These are phyloP conservation scores for Bombus cullumanus DNA, from an alignment of 1,140 invertebrate species.

Conservation along the genomic window DNA sequence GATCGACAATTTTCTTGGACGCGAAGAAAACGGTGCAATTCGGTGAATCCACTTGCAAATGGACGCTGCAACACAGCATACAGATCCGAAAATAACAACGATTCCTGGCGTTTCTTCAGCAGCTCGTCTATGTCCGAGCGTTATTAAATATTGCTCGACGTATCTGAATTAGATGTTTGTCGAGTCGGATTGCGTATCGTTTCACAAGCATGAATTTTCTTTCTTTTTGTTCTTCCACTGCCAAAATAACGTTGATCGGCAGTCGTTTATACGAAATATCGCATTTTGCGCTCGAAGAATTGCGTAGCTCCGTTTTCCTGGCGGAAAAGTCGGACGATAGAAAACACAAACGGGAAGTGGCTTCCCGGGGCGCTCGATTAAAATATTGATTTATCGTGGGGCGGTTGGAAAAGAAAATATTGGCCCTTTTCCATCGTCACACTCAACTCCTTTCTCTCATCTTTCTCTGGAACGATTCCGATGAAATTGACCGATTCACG, in stretches of 20 bases:
- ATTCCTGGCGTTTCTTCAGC: slow-evolving; percentile 45
- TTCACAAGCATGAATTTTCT: slow-evolving; percentile 12
- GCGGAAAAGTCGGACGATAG: not conserved
- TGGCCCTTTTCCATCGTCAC: not conserved
- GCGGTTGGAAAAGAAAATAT: slow-evolving; percentile 14
- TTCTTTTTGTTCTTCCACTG: not conserved
- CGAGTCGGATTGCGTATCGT: not conserved
- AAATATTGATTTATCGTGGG: slow-evolving; percentile 28
- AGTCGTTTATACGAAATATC: not conserved
- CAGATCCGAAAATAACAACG: slow-evolving; percentile 40
- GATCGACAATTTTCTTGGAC: slow-evolving; percentile 7
- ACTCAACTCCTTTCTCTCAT: not conserved
- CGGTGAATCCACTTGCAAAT: slow-evolving; percentile 3
- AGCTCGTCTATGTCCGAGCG: slow-evolving; percentile 12
- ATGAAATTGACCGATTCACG: slow-evolving; percentile 15
- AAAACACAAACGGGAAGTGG: not conserved
- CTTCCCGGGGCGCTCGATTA: not conserved
- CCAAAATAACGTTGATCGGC: not conserved
- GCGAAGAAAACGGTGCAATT: not conserved
- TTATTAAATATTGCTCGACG: slow-evolving; percentile 46
- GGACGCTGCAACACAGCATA: slow-evolving; percentile 35
- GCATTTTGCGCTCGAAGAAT: not conserved
- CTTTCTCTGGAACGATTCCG: not conserved
- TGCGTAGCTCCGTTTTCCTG: not conserved
- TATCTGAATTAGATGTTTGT: slow-evolving; percentile 9